Evolutionary conservation across 2,888 invertebrate genomes (phyloP).

Genomic region (Leucozona laternaria): DNA sequence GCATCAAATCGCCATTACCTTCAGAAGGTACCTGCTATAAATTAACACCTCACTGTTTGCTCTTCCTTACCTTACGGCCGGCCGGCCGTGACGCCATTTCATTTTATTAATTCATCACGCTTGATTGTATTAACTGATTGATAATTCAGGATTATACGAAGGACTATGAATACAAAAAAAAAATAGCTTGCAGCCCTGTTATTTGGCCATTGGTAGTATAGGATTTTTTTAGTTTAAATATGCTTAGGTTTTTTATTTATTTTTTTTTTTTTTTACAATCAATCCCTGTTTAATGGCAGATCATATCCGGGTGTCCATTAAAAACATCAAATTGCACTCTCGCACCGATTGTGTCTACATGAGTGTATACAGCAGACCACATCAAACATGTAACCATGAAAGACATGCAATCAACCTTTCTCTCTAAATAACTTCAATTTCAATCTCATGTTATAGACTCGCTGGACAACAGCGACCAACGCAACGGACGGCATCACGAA

Average conservation of each 20-base stretch:
- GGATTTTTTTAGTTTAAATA: background rate
- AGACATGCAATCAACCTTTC: constrained; percentile 68
- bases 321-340: constrained; percentile 74
- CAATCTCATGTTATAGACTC: constrained; percentile 29
- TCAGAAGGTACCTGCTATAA: no score
- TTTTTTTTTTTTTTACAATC: constrained; percentile 12
- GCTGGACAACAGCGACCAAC: background rate
- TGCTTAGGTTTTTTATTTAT: background rate
- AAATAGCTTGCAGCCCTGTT: background rate
- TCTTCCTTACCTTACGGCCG: no score
- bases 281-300: constrained; percentile 35
- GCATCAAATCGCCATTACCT: no score
- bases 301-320: constrained; percentile 70
- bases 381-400: constrained; percentile 60
- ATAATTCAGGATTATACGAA: background rate
- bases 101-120: no score
- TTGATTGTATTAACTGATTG: no score
- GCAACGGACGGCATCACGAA: background rate
- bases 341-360: constrained; percentile 55
- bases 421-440: constrained; percentile 35
- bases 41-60: no score
- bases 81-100: no score
- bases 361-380: constrained; percentile 43
- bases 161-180: no score
- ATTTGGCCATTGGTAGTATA: background rate